Percentiles rank a stretch among this genome's conserved stretches.
Conservation (phyloP, 1,140 invertebrate species). For the Musca vetustissima region DNA sequence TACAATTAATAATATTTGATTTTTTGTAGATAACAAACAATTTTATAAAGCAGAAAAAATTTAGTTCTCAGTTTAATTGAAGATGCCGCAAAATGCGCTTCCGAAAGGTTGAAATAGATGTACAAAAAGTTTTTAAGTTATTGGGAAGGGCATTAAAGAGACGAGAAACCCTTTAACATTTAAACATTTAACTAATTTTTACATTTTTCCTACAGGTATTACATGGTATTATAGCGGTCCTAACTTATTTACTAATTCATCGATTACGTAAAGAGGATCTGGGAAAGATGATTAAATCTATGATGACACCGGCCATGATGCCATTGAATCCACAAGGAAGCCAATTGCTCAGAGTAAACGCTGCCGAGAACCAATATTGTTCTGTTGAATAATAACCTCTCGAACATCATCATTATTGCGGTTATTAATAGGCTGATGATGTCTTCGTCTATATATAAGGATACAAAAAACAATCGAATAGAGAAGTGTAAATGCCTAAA, state of each 20-base stretch:
- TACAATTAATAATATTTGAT: too few relatives aligned
- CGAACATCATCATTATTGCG: neutral
- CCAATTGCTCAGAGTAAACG: neutral
- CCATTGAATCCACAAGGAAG: too few relatives aligned
- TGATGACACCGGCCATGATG: too few relatives aligned
- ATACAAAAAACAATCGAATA: slow-evolving; percentile 16
- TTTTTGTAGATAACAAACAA: too few relatives aligned
- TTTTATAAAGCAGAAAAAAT: too few relatives aligned
- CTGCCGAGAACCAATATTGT: slow-evolving; percentile 4
- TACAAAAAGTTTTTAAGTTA: too few relatives aligned
- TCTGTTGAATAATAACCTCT: neutral
- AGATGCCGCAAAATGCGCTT: too few relatives aligned
- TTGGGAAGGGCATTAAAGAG: too few relatives aligned
- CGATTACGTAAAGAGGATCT: neutral
- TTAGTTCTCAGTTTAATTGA: too few relatives aligned
- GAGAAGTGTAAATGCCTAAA: neutral
- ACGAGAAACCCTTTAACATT: too few relatives aligned
- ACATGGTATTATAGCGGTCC: neutral
- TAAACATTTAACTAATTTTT: neutral
- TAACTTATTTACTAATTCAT: neutral
- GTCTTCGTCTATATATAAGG: neutral
- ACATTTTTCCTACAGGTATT: neutral
- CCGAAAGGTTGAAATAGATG: too few relatives aligned
- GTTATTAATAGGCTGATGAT: neutral
- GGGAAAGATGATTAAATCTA: too few relatives aligned